Conservation (phyloP, 1,140 invertebrate species). For the Epicauta chinensis region DNA sequence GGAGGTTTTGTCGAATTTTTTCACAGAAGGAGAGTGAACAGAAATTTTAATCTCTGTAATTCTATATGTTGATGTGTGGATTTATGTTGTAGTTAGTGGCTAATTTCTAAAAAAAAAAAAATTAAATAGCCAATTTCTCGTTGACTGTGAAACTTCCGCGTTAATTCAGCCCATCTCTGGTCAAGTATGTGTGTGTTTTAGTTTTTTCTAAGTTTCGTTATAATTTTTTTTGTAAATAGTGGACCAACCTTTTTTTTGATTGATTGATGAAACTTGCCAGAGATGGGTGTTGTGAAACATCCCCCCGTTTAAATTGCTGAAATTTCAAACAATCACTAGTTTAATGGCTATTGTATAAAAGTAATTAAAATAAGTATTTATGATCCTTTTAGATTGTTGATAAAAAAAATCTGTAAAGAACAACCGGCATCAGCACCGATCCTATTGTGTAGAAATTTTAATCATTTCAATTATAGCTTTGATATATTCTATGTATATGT, state of each 20-base stretch:
- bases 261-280: too few relatives aligned
- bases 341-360: conserved; percentile 32
- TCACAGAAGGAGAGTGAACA: too few relatives aligned
- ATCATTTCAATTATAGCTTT: conserved; percentile 20
- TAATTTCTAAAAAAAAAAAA: too few relatives aligned
- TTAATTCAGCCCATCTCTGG: too few relatives aligned
- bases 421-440: conserved; percentile 40
- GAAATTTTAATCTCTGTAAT: conserved; percentile 1
- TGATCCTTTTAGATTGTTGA: conserved; percentile 24
- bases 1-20: too few relatives aligned
- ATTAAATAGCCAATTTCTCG: not conserved
- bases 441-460: conserved; percentile 23
- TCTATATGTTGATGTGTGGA: conserved; percentile 16
- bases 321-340: conserved; percentile 42
- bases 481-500: conserved; percentile 41
- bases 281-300: too few relatives aligned
- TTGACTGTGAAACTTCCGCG: too few relatives aligned
- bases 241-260: conserved; percentile 33
- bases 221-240: conserved; percentile 38
- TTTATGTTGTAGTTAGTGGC: conserved; percentile 18
- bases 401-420: too few relatives aligned
- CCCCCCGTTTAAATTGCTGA: conserved; percentile 28
- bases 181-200: too few relatives aligned
- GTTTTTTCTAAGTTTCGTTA: too few relatives aligned
- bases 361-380: conserved; percentile 38